Percentiles rank a stretch among this genome's conserved stretches.
Conservation (phyloP, 2,888 invertebrate species). For the Plagodis pulveraria region DNA sequence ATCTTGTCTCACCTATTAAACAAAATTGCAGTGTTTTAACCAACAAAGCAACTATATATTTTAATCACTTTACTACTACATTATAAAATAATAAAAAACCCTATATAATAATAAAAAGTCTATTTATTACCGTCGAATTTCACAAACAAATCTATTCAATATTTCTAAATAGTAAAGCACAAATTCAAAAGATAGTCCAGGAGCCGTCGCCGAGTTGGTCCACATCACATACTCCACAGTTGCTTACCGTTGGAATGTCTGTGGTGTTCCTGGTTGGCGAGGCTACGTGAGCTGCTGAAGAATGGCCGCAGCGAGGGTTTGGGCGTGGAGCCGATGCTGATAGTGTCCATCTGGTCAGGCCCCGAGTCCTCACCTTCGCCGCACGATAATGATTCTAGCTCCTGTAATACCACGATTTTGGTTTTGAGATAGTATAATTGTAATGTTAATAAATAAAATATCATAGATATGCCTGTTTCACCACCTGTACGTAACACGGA, state of each 20-base stretch:
- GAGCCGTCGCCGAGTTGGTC: constrained; percentile 31
- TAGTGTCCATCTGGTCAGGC: constrained; percentile 95
- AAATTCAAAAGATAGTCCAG: constrained; percentile 42
- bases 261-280: constrained; percentile 84
- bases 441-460: no score
- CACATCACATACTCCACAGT: constrained; percentile 18
- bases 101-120: constrained; percentile 30
- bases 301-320: constrained; percentile 98
- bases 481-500: no score
- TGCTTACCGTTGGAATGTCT: constrained; percentile 76
- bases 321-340: constrained; percentile 98
- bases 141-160: constrained; percentile 11
- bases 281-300: constrained; percentile 95
- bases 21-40: no score
- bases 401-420: constrained; percentile 80
- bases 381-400: constrained; percentile 96
- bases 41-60: not conserved
- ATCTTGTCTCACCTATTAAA: no score
- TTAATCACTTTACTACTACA: not conserved
- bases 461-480: no score
- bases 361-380: constrained; percentile 95
- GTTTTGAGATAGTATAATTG: not conserved
- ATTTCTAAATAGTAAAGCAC: constrained; percentile 10
- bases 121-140: constrained; percentile 26
- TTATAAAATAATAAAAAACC: constrained; percentile 19